A percentile compares a stretch with the other conserved stretches of the same genome.
These are phyloP conservation scores for Aurelia coerulea DNA, from an alignment of 30 jellyfish, hydroid and myxozoan genomes.

Conservation along the genomic window DNA sequence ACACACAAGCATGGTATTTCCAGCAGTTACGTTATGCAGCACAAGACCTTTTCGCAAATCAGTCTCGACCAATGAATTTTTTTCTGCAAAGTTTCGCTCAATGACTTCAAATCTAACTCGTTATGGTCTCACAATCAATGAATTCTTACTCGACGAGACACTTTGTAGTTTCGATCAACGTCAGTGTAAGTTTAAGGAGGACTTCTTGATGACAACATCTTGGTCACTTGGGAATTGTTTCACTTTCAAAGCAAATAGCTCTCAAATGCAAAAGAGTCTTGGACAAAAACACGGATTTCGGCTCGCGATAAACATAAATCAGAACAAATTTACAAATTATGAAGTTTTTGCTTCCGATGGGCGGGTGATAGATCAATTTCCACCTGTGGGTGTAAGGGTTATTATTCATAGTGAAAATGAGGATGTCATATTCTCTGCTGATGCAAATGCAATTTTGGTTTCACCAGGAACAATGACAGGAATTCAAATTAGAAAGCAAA, in stretches of 20 bases:
- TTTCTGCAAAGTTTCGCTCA: too few relatives aligned
- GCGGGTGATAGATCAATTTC: too few relatives aligned
- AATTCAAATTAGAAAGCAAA: neutral
- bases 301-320: neutral
- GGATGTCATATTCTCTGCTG: neutral
- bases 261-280: neutral
- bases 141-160: neutral
- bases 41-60: neutral
- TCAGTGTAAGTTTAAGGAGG: neutral
- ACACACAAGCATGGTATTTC: neutral
- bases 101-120: neutral
- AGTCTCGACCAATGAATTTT: too few relatives aligned
- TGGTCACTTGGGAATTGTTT: constrained; percentile 1
- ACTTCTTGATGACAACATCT: neutral
- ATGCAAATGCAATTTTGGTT: neutral
- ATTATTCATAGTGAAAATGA: neutral
- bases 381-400: neutral
- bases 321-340: neutral
- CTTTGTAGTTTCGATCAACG: neutral
- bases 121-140: neutral
- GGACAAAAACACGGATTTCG: neutral
- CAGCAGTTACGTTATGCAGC: neutral
- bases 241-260: neutral
- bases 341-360: too few relatives aligned
- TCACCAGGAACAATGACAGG: constrained; percentile 2